Conservation (phyloP, 1,140 invertebrate species). For the Nymphalis io region DNA sequence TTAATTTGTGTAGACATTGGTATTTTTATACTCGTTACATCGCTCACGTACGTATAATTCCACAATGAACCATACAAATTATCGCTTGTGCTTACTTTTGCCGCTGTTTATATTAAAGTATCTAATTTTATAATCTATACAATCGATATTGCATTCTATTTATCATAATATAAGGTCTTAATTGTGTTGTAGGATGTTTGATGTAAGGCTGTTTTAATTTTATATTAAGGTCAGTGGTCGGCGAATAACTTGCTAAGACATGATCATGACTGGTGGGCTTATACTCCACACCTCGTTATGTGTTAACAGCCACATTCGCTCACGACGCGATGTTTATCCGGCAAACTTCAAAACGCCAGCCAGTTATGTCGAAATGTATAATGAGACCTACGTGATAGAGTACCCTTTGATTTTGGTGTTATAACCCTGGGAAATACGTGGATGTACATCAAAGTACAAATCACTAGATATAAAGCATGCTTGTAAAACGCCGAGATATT, state of each 20-base stretch:
- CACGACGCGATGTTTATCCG: constrained; percentile 77
- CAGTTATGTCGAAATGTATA: constrained; percentile 66
- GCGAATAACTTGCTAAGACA: constrained; percentile 77
- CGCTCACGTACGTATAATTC: constrained; percentile 75
- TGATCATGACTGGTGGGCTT: constrained; percentile 79
- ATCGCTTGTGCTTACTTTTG: constrained; percentile 70
- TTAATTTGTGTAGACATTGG: constrained; percentile 62
- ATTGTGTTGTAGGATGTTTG: not conserved
- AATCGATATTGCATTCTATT: constrained; percentile 42
- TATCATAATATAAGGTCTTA: constrained; percentile 18
- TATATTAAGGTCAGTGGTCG: constrained; percentile 68
- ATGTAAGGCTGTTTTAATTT: constrained; percentile 44
- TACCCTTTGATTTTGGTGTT: constrained; percentile 41
- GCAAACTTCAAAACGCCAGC: constrained; percentile 68
- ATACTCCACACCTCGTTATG: constrained; percentile 78
- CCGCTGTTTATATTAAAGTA: constrained; percentile 51
- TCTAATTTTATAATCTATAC: constrained; percentile 38
- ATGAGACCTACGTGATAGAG: constrained; percentile 67
- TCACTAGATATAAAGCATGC: not conserved
- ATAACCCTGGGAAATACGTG: constrained; percentile 26
- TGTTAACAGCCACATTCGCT: constrained; percentile 79
- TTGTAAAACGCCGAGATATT: constrained; percentile 3
- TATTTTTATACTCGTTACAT: constrained; percentile 69
- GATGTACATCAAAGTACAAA: not conserved
- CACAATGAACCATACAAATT: constrained; percentile 78